Base-by-base conservation (phyloP, 2,113 vertebrate species). In the Mormoops blainvillei region DNA sequence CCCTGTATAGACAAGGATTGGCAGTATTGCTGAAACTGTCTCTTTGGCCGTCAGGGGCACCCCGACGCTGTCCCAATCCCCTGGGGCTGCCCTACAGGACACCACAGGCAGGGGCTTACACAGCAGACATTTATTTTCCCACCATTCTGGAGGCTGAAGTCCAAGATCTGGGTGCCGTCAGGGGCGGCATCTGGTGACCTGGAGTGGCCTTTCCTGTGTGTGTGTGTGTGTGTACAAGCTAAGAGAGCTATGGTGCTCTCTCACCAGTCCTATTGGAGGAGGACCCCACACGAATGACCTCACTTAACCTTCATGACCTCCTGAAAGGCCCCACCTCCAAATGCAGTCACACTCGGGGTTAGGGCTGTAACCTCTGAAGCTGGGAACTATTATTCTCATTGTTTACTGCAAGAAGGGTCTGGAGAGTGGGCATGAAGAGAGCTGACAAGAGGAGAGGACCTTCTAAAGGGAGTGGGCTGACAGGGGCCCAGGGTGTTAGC, bases 171-270 rank as follows among this genome's bases (percentile, higher is more conserved):
- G 70, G 74, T 7, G 26, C 41, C 4, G 4, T 36, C 22, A 10
- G 56, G 38, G 33, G 11, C 10, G 87, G n/a, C 3, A 54, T 36
- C 31, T 41, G 52, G 20, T n/a, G 45, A n/a, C 58, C n/a, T 41
- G 45, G 15, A 8, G 10, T 36, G 73, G 12, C 33, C 16, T 28
- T 36, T 38, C 56, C 71, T 50, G 10, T 19, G 56, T 3, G 16
- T 3, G 0, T 13, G 26, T 22, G 33, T 3, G 16, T 3, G 0
- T 13, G 26, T 22, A 22, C n/a, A 38, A 15, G 48, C 20, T 1
- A 0, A 19, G 84, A 15, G 16, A 19, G 11, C 41, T 20, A 54
- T 28, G 54, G 56, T 24, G 33, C 28, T n/a, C n/a, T n/a, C 33
- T 31, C 11, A 31, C 0, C 1, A 26, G 41, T 38, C 18, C n/a